Base-by-base conservation (phyloP, 2,888 invertebrate species). In the Acleris holmiana region DNA sequence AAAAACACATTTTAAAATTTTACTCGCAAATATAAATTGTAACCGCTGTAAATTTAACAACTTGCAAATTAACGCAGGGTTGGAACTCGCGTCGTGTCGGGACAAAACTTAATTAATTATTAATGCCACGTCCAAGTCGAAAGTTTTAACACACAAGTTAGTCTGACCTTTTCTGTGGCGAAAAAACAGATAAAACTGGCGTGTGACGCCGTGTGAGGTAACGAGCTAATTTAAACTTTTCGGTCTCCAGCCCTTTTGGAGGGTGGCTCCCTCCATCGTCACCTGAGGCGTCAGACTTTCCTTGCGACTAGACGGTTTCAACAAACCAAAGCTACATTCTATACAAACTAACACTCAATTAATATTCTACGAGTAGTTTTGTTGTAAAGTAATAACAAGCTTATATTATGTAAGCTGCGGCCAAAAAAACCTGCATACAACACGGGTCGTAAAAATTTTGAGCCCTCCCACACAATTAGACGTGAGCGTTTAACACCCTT, bases 161-260 rank as follows among this genome's bases (percentile, higher is more conserved):
- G 63, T 61, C 70, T 84, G 86, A 88, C 90, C 89, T 88, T 90
- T 88, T 84, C 85, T 77, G 79, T 80, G 71, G 72, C 69, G 82
- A 88, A 90, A 91, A 91, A 91, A 90, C 89, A 89, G 76, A 85
- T 82, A 83, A 81, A 87, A 86, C 87, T 83, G 86, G 79, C 83
- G 78, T 80, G 85, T 85, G 80, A 76, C 83, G 73, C 78, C 84
- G 85, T 87, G 82, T 87, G 89, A 88, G 78, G 90, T 91, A 91
- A 92, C 92, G 85, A 92, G 92, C 91, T 92, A 91, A 92, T 92
- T 92, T 92, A 92, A 92, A 91, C 89, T 92, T 91, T 91, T 91
- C 87, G 89, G 85, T 80, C 78, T 80, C 80, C 69, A 76, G 83
- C 85, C 85, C 87, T 83, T 73, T 73, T 70, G 67, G 69, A 72